Evolutionary conservation across 2,113 vertebrate genomes (phyloP).

Genomic region (Oxygymnocypris stewartii): DNA sequence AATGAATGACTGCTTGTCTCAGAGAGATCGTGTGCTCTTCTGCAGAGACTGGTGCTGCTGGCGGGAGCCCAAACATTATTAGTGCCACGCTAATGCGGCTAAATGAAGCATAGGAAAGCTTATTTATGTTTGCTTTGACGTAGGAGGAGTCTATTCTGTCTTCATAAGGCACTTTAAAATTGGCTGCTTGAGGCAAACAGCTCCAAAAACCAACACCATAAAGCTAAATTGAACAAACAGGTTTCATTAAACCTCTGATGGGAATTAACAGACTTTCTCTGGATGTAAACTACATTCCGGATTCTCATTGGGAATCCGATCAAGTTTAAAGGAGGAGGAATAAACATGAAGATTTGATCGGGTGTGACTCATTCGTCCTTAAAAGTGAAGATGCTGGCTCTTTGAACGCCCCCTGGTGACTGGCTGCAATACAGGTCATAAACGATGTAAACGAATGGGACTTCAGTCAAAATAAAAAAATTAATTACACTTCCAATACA

Average conservation of each 20-base stretch:
- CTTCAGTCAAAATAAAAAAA: too few relatives aligned
- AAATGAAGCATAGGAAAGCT: constrained; percentile 49
- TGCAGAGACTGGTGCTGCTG: constrained; percentile 10
- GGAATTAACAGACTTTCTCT: constrained; percentile 20
- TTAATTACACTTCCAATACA: too few relatives aligned
- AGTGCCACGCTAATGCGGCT: constrained; percentile 38
- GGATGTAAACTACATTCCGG: constrained; percentile 7
- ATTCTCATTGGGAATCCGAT: constrained; percentile 19
- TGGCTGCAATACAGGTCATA: too few relatives aligned
- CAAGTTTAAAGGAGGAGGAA: neutral
- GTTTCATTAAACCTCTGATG: constrained; percentile 50
- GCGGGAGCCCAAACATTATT: constrained; percentile 39
- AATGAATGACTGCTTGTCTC: neutral
- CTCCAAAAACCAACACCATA: constrained; percentile 44
- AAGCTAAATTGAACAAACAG: constrained; percentile 51
- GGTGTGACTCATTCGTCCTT: too few relatives aligned
- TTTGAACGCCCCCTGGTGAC: too few relatives aligned
- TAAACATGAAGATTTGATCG: neutral
- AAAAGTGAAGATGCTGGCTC: too few relatives aligned
- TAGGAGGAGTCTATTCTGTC: constrained; percentile 33
- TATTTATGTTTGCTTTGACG: constrained; percentile 44
- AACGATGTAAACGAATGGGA: too few relatives aligned
- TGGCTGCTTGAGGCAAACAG: constrained; percentile 29
- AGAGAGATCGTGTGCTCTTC: neutral
- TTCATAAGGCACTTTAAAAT: constrained; percentile 49